phyloP scores from a whole-genome alignment of 2,113 vertebrate genomes.

The Pomatorhinus ruficollis region DNA sequence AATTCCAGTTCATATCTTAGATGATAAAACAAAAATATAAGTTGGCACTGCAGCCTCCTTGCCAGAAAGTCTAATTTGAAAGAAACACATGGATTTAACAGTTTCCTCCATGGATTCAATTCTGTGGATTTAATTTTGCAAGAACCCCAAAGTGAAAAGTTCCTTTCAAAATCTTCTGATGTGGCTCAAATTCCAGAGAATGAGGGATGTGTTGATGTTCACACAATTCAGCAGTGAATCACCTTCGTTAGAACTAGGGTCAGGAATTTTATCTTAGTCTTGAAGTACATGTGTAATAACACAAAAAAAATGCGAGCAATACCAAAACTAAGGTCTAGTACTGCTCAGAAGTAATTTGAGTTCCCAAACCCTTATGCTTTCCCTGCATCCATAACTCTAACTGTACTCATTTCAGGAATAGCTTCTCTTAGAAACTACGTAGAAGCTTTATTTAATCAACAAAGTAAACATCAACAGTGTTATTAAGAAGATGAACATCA shows the following conservation, averaged over 20 bases:
- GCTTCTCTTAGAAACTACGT: neutral
- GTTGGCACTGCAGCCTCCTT: neutral
- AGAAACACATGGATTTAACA: neutral
- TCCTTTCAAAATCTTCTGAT: neutral
- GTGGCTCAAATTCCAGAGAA: neutral
- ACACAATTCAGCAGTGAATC: neutral
- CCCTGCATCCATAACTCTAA: neutral
- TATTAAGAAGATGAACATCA: neutral
- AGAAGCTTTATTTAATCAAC: neutral
- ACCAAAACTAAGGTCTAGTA: neutral
- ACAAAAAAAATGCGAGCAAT: neutral
- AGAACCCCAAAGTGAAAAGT: neutral
- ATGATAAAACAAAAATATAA: neutral
- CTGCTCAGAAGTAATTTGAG: neutral
- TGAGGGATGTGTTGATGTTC: neutral
- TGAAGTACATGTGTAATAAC: neutral
- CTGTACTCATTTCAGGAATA: neutral
- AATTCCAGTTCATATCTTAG: neutral
- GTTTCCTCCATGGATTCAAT: neutral
- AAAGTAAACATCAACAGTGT: neutral
- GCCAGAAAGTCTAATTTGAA: neutral
- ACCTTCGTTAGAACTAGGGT: neutral
- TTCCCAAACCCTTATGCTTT: neutral
- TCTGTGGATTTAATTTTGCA: neutral
- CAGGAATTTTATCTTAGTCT: neutral